These are phyloP conservation scores for Tineola bisselliella DNA, from an alignment of 2,888 invertebrate species.

Conservation along the genomic window DNA sequence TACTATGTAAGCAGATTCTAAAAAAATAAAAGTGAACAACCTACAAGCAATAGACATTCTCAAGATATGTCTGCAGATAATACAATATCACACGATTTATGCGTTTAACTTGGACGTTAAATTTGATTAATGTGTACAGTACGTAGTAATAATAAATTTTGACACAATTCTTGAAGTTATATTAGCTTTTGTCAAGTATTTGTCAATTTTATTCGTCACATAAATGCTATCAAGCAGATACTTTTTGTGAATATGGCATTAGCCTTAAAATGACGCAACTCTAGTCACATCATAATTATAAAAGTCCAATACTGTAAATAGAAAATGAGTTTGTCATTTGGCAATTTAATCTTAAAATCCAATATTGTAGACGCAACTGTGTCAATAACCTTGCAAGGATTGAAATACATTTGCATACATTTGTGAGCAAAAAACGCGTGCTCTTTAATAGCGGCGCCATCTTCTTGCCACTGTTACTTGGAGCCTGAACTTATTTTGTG, in stretches of 20 bases:
- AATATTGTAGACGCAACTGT: conserved; percentile 45
- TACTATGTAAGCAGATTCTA: too few species aligned
- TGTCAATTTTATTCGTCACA: not conserved
- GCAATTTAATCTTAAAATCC: conserved; percentile 36
- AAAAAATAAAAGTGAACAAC: not conserved
- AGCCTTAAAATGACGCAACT: conserved; percentile 14
- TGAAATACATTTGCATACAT: conserved; percentile 52
- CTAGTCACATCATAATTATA: not conserved
- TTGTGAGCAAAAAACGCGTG: conserved; percentile 34
- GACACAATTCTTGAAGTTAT: not conserved
- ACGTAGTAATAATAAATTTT: not conserved
- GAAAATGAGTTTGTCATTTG: conserved; percentile 43
- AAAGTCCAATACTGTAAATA: not conserved
- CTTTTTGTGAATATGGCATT: conserved; percentile 1
- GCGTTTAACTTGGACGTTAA: not conserved
- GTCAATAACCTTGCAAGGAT: conserved; percentile 58
- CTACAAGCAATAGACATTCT: conserved; percentile 19
- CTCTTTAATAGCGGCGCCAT: conserved; percentile 13
- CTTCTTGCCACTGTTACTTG: conserved; percentile 8
- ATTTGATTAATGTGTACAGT: not conserved
- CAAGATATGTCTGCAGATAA: conserved; percentile 37
- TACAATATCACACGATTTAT: conserved; percentile 9
- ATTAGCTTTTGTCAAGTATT: not conserved
- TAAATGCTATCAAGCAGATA: not conserved
- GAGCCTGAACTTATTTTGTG: conserved; percentile 17